Conservation (phyloP, 2,888 invertebrate genomes). For the Sceliomorpha sp. region DNA sequence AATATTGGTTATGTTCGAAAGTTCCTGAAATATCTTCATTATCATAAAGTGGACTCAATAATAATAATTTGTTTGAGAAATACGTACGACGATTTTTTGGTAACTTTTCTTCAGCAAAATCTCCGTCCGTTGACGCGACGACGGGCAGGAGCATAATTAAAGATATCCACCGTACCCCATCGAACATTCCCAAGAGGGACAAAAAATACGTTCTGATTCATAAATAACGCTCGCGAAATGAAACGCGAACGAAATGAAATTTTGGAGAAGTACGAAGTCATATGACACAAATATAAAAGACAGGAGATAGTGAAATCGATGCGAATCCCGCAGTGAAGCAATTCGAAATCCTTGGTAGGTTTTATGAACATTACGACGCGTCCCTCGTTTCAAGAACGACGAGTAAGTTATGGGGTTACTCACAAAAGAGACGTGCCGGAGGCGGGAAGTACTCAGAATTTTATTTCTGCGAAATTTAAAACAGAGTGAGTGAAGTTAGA, state of each 20-base stretch:
- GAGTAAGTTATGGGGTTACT: constrained; percentile 46
- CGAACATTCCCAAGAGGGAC: too few species aligned
- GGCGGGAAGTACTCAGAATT: constrained; percentile 46
- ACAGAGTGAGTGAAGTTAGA: constrained; percentile 40
- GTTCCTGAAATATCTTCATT: too few species aligned
- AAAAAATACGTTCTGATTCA: not conserved
- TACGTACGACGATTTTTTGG: too few species aligned
- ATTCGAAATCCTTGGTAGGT: constrained; percentile 31
- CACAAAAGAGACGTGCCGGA: constrained; percentile 47
- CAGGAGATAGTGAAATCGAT: constrained; percentile 23
- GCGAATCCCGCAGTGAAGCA: constrained; percentile 21
- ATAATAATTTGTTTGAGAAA: too few species aligned
- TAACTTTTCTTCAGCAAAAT: too few species aligned
- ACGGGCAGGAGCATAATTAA: too few species aligned
- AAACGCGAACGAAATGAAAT: constrained; percentile 24
- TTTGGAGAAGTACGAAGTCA: constrained; percentile 20
- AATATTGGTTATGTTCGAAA: too few species aligned
- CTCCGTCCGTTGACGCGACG: too few species aligned
- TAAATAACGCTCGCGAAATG: not conserved
- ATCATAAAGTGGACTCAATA: too few species aligned
- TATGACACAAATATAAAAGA: constrained; percentile 23
- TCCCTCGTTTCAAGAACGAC: constrained; percentile 39
- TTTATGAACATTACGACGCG: constrained; percentile 43
- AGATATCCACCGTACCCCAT: too few species aligned
- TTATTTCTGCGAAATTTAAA: constrained; percentile 50